Evolutionary conservation across 2,797 vertebrate species (phyloP), one percentile per base, ranked within the genome.

Genomic region (Sardinella longiceps): DNA sequence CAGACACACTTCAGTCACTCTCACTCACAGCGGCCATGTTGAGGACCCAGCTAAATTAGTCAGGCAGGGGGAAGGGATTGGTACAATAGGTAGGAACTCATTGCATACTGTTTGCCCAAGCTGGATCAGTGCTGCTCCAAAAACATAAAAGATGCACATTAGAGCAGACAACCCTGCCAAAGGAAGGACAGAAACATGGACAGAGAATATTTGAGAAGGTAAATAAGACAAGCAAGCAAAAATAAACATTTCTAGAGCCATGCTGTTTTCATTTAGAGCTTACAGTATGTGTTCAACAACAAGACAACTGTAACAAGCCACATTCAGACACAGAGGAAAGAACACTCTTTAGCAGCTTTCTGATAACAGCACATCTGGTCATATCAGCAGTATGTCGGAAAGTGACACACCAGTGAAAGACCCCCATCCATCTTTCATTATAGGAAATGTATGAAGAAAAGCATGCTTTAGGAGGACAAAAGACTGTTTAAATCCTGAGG

Each of bases 1-100:
- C 81, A 86, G 25, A 86, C 56, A 84, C 66, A 81, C 80, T 84
- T 28, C 50, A 81, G 60, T 63, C 60, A 63, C 46, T 33, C 48
- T 80, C 3, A 74, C 30, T n/a, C n/a, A n/a, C n/a, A n/a, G n/a
- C n/a, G 30, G 66, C 30, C 66, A 15, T 2, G 33, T 30, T 39
- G 66, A 74, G 66, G 30, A 33, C 30, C 33, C 30, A 4, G 30
- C 28, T 37, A 70, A 11, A 70, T 30, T 15, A 15, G 28, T 1
- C 2, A 33, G 12, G 63, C 7, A 0, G 11, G 58, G 25, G n/a
- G 60, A 11, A 63, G 60, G 25, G 5, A n/a, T 7, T 11, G 25
- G 28, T 9, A 30, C 1, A 12, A n/a, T n/a, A 14, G 48, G 48
- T 12, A 15, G 12, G 48, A 1, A 12, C 7, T 63, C 23, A 63